phyloP scores from a whole-genome alignment of 2,113 vertebrate species.

The Ailuropoda melanoleuca region DNA sequence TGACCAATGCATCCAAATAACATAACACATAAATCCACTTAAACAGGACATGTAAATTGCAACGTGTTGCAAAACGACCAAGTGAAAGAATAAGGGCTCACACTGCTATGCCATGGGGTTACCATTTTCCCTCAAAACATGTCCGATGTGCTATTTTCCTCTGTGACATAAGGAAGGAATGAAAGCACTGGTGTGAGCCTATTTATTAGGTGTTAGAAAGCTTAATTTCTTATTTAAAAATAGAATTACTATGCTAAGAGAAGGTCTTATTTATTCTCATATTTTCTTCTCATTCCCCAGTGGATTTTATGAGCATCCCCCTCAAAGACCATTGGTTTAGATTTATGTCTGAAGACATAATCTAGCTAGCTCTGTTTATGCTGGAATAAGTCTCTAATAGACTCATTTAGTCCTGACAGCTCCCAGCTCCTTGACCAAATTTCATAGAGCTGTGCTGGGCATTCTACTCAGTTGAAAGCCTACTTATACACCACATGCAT shows the following conservation, averaged over 20 bases:
- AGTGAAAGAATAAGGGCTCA: background rate
- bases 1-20: background rate
- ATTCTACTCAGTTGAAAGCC: background rate
- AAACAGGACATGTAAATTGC: background rate
- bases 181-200: too few relatives aligned
- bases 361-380: background rate
- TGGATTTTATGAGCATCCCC: background rate
- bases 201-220: background rate
- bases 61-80: background rate
- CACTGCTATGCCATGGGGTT: fast-evolving
- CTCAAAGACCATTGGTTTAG: background rate
- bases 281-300: background rate
- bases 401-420: background rate
- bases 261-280: background rate
- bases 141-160: background rate
- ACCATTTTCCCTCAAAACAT: background rate
- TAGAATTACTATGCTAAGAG: background rate
- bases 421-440: background rate
- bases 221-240: conserved; percentile 17
- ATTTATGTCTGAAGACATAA: background rate
- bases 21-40: background rate
- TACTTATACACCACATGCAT: background rate
- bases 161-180: background rate
- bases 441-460: background rate
- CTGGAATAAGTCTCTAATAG: background rate